These are phyloP conservation scores for Sepiola atlantica DNA, from an alignment of 2,888 invertebrate species.

Conservation along the genomic window DNA sequence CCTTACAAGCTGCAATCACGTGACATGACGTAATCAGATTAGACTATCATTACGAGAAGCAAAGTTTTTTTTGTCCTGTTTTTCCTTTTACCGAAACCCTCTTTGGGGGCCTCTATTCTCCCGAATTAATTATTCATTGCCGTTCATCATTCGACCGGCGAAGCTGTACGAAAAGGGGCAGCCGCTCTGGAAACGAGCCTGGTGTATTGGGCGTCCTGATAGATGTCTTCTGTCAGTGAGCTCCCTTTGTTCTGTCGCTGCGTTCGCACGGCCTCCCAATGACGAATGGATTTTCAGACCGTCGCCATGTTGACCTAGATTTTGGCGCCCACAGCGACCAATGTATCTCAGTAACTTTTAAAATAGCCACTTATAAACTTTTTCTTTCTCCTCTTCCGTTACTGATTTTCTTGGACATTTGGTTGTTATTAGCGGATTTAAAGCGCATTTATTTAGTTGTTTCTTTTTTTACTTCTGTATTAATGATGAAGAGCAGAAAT, in stretches of 20 bases:
- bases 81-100: neutral
- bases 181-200: constrained; percentile 32
- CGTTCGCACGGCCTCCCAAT: neutral
- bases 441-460: neutral
- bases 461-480: neutral
- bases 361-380: constrained; percentile 1
- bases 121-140: constrained; percentile 10
- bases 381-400: neutral
- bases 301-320: constrained; percentile 8
- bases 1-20: constrained; percentile 10
- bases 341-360: neutral
- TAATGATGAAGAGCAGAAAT: neutral
- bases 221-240: constrained; percentile 12
- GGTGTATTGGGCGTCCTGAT: constrained; percentile 9
- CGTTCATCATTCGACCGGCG: neutral
- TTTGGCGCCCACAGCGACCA: neutral
- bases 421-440: constrained; percentile 6
- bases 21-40: constrained; percentile 13
- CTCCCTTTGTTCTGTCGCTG: constrained; percentile 32
- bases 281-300: constrained; percentile 11
- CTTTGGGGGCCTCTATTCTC: constrained; percentile 32
- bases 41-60: neutral
- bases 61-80: neutral
- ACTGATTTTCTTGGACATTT: neutral
- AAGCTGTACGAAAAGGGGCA: neutral